These are phyloP conservation scores for Megaceryle alcyon DNA, from an alignment of 2,797 vertebrate species.

Conservation along the genomic window DNA sequence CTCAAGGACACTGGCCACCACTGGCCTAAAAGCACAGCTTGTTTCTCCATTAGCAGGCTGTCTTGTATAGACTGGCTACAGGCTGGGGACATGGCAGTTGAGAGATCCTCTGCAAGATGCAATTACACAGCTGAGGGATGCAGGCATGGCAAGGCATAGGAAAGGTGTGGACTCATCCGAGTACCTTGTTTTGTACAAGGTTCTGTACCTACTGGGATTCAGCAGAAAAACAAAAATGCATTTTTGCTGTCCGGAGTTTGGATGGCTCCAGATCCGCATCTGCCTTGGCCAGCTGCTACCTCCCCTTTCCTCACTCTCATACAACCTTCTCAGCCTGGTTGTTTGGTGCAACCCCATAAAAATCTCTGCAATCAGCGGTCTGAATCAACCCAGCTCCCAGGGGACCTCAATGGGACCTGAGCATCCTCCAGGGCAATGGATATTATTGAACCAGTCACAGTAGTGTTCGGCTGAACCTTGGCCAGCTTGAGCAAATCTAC, in stretches of 20 bases:
- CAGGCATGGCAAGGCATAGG: rapidly evolving
- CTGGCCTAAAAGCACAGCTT: neutral
- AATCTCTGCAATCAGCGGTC: neutral
- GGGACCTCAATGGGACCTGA: neutral
- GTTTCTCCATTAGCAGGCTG: rapidly evolving
- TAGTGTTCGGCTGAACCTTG: too few species aligned
- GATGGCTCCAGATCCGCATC: neutral
- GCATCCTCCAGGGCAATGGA: rapidly evolving
- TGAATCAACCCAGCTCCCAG: neutral
- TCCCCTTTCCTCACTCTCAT: neutral
- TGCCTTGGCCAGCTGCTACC: neutral
- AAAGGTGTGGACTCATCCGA: rapidly evolving
- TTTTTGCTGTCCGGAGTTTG: rapidly evolving
- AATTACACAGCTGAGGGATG: neutral
- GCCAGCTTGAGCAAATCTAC: neutral
- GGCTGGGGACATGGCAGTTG: neutral
- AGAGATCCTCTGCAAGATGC: neutral
- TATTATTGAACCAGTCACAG: neutral
- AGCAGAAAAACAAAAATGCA: rapidly evolving
- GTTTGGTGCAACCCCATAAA: neutral
- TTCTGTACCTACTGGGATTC: neutral
- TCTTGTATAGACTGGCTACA: rapidly evolving
- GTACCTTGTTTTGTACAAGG: neutral
- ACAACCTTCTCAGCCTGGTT: rapidly evolving
- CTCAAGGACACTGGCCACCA: neutral